Evolutionary conservation across 2,797 vertebrate species (phyloP).

Genomic region (Enteromius thamalakanensis): DNA sequence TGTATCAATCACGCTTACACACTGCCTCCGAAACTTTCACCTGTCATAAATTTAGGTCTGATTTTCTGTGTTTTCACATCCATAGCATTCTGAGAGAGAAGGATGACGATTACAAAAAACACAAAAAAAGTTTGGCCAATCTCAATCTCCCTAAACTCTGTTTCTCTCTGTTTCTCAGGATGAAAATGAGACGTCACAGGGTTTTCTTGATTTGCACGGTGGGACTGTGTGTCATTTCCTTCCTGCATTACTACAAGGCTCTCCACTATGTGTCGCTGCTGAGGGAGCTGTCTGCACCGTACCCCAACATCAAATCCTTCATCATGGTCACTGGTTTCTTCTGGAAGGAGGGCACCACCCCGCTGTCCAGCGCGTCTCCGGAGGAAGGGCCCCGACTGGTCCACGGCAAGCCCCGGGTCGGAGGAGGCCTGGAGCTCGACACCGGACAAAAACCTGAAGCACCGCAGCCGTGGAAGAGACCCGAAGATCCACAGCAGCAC

Average conservation of each 20-base stretch:
- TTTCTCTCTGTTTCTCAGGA: conserved; percentile 74
- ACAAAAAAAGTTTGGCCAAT: not conserved
- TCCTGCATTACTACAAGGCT: conserved; percentile 98
- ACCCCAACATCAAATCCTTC: conserved; percentile 95
- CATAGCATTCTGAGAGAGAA: too few species aligned
- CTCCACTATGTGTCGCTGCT: conserved; percentile 96
- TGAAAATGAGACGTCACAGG: conserved; percentile 99
- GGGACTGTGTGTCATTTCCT: conserved; percentile 98
- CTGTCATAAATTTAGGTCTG: too few species aligned
- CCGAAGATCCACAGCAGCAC: conserved; percentile 62
- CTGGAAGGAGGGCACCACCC: conserved; percentile 87
- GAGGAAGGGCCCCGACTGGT: conserved; percentile 80
- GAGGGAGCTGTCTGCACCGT: conserved; percentile 92
- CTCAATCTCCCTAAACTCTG: not conserved
- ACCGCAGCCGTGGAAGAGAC: conserved; percentile 74
- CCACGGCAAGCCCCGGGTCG: conserved; percentile 59
- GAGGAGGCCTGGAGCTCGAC: conserved; percentile 56
- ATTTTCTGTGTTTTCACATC: too few species aligned
- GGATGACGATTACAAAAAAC: too few species aligned
- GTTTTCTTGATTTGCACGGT: conserved; percentile 99
- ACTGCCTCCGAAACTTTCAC: too few species aligned
- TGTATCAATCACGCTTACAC: too few species aligned
- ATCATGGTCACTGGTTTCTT: conserved; percentile 89
- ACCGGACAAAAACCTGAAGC: conserved; percentile 64
- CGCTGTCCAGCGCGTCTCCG: conserved; percentile 83